These are phyloP conservation scores for Odocoileus hemionus DNA, from an alignment of 2,113 vertebrate species.

Conservation along the genomic window DNA sequence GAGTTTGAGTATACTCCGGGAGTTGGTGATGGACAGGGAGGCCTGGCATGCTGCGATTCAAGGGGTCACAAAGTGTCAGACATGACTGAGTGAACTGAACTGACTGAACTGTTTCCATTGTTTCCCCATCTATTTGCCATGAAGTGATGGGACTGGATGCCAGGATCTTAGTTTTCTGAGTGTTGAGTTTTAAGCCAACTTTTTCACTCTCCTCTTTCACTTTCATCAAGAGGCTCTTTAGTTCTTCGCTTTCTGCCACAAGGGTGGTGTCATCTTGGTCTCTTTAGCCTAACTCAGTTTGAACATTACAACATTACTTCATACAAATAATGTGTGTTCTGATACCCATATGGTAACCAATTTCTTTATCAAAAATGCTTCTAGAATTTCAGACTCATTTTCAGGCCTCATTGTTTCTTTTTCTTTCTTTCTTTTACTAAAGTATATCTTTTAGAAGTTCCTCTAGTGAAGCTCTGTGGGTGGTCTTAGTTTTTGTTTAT, in stretches of 20 bases:
- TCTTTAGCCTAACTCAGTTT: background rate
- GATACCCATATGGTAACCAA: background rate
- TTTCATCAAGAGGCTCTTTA: background rate
- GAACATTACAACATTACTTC: background rate
- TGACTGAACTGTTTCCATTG: background rate
- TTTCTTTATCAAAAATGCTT: background rate
- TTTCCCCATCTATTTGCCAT: background rate
- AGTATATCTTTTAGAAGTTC: background rate
- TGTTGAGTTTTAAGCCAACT: background rate
- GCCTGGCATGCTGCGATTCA: too few species aligned
- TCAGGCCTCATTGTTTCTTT: background rate
- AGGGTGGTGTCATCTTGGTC: background rate
- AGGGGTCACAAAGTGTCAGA: too few species aligned
- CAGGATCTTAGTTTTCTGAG: background rate
- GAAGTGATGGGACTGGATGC: fast-evolving
- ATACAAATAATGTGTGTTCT: background rate
- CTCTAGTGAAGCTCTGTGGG: background rate
- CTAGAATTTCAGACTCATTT: background rate
- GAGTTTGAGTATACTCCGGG: too few species aligned
- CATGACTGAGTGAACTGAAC: too few species aligned
- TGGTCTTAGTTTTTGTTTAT: background rate
- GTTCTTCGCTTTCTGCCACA: background rate
- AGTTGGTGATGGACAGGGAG: too few species aligned
- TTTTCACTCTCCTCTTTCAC: background rate
- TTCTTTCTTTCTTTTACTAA: background rate